Evolutionary conservation across 35 echinoderm and acorn worm species (phyloP).

Genomic region (Lytechinus pictus): DNA sequence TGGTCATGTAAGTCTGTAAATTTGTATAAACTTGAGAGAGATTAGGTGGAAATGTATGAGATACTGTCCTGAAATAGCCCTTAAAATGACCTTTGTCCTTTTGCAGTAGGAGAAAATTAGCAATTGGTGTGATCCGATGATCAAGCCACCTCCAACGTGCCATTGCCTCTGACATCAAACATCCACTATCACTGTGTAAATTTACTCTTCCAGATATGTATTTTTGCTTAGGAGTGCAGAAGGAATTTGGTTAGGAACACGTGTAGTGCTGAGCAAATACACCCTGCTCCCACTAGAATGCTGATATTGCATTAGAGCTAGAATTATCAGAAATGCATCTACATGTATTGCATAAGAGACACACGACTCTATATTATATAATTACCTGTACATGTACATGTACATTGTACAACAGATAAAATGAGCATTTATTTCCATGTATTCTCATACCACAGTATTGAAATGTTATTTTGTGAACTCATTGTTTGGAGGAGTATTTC

Average conservation of each 20-base stretch:
- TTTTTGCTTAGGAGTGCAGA: neutral
- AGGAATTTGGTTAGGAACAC: neutral
- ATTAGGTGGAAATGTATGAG: neutral
- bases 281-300: neutral
- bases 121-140: neutral
- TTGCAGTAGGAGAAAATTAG: neutral
- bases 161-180: neutral
- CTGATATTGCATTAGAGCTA: neutral
- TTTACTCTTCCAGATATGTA: constrained; percentile 27
- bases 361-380: too few relatives aligned
- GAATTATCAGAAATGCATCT: neutral
- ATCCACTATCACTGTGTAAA: constrained; percentile 16
- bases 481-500: too few relatives aligned
- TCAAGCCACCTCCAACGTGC: neutral
- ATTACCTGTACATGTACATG: too few relatives aligned
- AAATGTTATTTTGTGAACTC: too few relatives aligned
- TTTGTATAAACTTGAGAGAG: neutral
- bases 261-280: neutral
- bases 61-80: neutral
- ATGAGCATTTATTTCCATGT: too few relatives aligned
- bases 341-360: neutral
- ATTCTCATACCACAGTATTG: too few relatives aligned
- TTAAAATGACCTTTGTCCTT: neutral
- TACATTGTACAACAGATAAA: too few relatives aligned
- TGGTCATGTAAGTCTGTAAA: too few relatives aligned